phyloP scores from a whole-genome alignment of 2,797 vertebrate genomes.

The Mastacembelus armatus region DNA sequence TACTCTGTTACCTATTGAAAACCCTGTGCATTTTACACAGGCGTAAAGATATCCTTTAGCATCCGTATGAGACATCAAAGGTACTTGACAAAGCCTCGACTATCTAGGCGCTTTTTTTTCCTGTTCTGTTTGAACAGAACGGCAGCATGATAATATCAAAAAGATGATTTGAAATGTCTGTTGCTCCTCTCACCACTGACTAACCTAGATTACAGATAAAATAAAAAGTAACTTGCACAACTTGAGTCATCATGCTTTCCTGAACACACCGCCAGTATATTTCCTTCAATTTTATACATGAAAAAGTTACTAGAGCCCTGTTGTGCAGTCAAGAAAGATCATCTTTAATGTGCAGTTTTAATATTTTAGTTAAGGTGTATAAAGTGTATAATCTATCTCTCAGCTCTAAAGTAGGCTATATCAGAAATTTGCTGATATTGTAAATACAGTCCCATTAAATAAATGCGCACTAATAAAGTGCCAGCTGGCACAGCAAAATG shows the following conservation, averaged over 20 bases:
- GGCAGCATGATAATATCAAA: slow-evolving; percentile 16
- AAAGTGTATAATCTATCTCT: slow-evolving; percentile 42
- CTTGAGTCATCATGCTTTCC: slow-evolving; percentile 1
- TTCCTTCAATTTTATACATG: background rate
- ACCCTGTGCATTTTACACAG: no score
- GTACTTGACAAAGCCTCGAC: no score
- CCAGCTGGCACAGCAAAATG: slow-evolving; percentile 17
- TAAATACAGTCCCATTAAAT: slow-evolving; percentile 25
- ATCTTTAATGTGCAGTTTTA: slow-evolving; percentile 42
- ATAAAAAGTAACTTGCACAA: background rate
- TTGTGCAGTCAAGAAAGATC: slow-evolving; percentile 9
- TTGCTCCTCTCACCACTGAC: slow-evolving; percentile 7
- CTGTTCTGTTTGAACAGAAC: no score
- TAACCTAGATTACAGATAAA: slow-evolving; percentile 15
- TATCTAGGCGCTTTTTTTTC: no score
- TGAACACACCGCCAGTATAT: background rate
- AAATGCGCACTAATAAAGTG: slow-evolving; percentile 29
- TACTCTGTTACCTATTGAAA: no score
- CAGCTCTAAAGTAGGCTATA: slow-evolving; percentile 27
- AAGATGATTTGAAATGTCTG: slow-evolving; percentile 20
- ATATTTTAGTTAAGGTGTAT: slow-evolving; percentile 46
- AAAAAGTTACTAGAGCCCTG: background rate
- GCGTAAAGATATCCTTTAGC: no score
- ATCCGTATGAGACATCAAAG: no score
- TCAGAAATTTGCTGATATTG: slow-evolving; percentile 45